Evolutionary conservation across 1,140 invertebrate genomes (phyloP).

Genomic region (Grapholita molesta): DNA sequence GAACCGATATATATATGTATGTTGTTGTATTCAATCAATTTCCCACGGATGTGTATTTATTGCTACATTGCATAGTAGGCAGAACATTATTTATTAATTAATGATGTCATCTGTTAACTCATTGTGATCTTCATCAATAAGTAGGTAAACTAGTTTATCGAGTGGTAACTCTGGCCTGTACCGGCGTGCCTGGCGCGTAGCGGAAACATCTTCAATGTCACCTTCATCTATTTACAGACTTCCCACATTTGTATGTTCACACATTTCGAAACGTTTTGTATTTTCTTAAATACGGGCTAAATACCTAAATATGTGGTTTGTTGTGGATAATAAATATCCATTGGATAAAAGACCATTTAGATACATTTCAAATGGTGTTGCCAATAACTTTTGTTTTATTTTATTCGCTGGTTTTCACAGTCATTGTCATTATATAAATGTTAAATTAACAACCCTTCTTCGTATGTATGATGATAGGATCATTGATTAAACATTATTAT

Average conservation of each 20-base stretch:
- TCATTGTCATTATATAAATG: too few relatives aligned
- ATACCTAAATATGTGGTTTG: background rate
- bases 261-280: background rate
- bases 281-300: background rate
- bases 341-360: too few relatives aligned
- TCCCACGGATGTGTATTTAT: too few relatives aligned
- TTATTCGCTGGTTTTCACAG: too few relatives aligned
- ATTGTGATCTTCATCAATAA: background rate
- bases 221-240: conserved; percentile 59
- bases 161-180: conserved; percentile 23
- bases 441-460: too few relatives aligned
- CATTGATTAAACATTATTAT: too few relatives aligned
- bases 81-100: background rate
- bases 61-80: background rate
- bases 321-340: background rate
- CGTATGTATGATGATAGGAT: too few relatives aligned
- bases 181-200: conserved; percentile 57
- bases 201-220: conserved; percentile 68
- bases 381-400: too few relatives aligned
- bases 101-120: background rate
- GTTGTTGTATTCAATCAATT: too few relatives aligned
- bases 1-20: too few relatives aligned
- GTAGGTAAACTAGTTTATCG: background rate
- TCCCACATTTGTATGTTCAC: conserved; percentile 22
- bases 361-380: too few relatives aligned